phyloP scores from a whole-genome alignment of 1,140 invertebrate species.

The Diorhabda elongata region DNA sequence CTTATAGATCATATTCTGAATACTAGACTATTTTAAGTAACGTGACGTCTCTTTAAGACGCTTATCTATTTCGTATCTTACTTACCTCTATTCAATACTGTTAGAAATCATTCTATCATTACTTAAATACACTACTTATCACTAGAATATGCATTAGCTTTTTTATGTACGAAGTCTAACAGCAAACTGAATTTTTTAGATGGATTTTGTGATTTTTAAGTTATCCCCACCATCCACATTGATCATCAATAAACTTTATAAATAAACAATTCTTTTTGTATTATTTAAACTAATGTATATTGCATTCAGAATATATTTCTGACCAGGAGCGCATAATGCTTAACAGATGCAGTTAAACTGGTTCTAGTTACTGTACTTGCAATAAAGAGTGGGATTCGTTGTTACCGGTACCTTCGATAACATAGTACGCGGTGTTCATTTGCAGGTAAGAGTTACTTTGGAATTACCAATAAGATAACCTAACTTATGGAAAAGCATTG shows the following conservation, averaged over 20 bases:
- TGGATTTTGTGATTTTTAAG: background rate
- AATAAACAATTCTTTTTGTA: slow-evolving; percentile 28
- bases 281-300: slow-evolving; percentile 46
- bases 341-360: background rate
- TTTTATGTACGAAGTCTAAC: slow-evolving; percentile 8
- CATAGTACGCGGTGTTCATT: too few relatives aligned
- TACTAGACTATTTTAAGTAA: slow-evolving; percentile 12
- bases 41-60: background rate
- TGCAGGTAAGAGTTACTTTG: too few relatives aligned
- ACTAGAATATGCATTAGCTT: background rate
- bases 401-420: too few relatives aligned
- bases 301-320: slow-evolving; percentile 46
- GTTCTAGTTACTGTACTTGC: background rate
- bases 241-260: background rate
- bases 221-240: background rate
- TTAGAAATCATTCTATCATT: too few relatives aligned
- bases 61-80: too few relatives aligned
- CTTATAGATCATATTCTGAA: slow-evolving; percentile 38
- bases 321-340: slow-evolving; percentile 31
- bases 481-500: too few relatives aligned
- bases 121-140: too few relatives aligned
- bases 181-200: slow-evolving; percentile 9
- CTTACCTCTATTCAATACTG: too few relatives aligned
- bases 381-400: too few relatives aligned
- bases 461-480: too few relatives aligned